Percentiles rank a stretch among this genome's conserved stretches.
Evolutionary conservation across 2,113 vertebrate species (phyloP).

Genomic region (Mus musculus): GRCm39 chr10:107413501-107414000

Average conservation of each 20-base stretch:
- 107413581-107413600: background rate
- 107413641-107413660: background rate
- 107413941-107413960: background rate
- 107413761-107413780: background rate
- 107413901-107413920: background rate
- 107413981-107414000: background rate
- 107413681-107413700: background rate
- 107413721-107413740: background rate
- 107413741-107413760: slow-evolving; percentile 12
- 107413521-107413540: background rate
- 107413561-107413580: background rate
- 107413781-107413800: background rate
- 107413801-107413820: background rate
- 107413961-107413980: background rate
- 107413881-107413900: background rate
- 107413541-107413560: background rate
- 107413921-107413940: too few relatives aligned
- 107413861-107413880: background rate
- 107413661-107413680: background rate
- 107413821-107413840: background rate
- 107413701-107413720: background rate
- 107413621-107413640: background rate
- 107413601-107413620: background rate
- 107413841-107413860: too few relatives aligned
- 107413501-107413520: background rate